These are phyloP conservation scores for Sus scrofa DNA, from an alignment of 2,113 vertebrate species.

Conservation along the genomic window DNA sequence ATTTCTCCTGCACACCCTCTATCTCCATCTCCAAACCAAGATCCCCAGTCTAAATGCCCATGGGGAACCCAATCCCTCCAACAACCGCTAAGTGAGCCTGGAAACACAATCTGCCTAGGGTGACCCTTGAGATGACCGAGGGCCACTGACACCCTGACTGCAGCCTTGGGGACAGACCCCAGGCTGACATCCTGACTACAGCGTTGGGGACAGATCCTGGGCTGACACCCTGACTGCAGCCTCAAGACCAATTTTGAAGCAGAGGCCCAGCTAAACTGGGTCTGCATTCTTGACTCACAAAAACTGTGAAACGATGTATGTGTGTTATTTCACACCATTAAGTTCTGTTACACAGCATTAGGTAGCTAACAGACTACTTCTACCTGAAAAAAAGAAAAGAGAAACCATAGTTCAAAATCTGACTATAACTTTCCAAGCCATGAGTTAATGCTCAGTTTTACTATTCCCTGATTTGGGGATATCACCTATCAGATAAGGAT, in stretches of 20 bases:
- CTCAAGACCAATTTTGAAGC: neutral
- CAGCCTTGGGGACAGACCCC: neutral
- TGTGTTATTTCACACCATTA: neutral
- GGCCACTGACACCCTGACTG: neutral
- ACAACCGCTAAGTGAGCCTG: neutral
- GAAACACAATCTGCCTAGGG: neutral
- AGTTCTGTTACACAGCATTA: neutral
- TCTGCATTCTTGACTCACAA: neutral
- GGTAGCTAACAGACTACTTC: neutral
- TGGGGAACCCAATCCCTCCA: neutral
- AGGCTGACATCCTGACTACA: neutral
- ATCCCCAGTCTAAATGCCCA: neutral
- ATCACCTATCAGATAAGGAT: neutral
- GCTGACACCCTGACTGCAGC: neutral
- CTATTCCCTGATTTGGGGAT: neutral
- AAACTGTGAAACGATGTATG: neutral
- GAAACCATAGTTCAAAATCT: constrained; percentile 41
- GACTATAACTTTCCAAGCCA: constrained; percentile 4
- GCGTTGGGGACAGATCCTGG: neutral
- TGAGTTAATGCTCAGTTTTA: neutral
- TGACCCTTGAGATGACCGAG: neutral
- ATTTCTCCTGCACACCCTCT: neutral
- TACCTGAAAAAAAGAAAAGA: constrained; percentile 24
- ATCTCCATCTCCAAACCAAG: constrained; percentile 9
- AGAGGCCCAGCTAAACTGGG: neutral